These are phyloP conservation scores for Xyrichtys novacula DNA, from an alignment of 2,797 vertebrate genomes.

Conservation along the genomic window DNA sequence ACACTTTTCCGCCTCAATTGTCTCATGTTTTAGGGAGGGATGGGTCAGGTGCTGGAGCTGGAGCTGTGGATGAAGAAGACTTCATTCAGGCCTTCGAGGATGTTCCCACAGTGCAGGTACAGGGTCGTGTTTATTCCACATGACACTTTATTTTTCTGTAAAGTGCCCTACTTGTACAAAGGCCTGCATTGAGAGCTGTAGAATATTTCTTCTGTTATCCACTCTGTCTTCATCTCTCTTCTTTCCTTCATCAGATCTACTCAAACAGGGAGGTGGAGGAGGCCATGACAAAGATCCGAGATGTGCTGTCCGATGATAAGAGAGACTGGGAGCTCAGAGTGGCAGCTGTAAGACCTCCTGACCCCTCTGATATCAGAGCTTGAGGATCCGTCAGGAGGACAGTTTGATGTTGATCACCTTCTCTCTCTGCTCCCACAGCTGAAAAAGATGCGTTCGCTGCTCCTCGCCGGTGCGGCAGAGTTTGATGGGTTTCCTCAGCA, in stretches of 20 bases:
- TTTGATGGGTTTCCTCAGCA: conserved; percentile 92
- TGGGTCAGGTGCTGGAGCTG: conserved; percentile 91
- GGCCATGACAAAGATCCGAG: conserved; percentile 94
- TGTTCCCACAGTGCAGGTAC: conserved; percentile 74
- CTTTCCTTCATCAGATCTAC: conserved; percentile 86
- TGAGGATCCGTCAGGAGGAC: fast-evolving
- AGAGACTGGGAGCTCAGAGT: conserved; percentile 97
- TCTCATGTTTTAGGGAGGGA: conserved; percentile 83
- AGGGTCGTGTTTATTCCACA: neutral
- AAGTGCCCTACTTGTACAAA: neutral
- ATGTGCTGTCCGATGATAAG: conserved; percentile 95
- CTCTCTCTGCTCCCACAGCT: conserved; percentile 78
- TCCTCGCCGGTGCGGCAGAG: conserved; percentile 92
- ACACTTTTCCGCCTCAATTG: neutral
- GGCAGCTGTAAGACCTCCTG: conserved; percentile 86
- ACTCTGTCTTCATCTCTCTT: neutral
- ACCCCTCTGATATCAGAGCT: fast-evolving
- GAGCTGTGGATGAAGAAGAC: conserved; percentile 95
- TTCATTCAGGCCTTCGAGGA: conserved; percentile 94
- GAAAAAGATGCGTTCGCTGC: conserved; percentile 94
- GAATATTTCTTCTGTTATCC: neutral
- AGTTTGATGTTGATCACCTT: neutral
- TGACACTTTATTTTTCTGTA: neutral
- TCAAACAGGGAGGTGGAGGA: conserved; percentile 96
- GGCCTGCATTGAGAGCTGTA: neutral